Evolutionary conservation across 2,113 vertebrate species (phyloP), one percentile per base, ranked within the genome.

Genomic region (pig (Sus scrofa)): DNA sequence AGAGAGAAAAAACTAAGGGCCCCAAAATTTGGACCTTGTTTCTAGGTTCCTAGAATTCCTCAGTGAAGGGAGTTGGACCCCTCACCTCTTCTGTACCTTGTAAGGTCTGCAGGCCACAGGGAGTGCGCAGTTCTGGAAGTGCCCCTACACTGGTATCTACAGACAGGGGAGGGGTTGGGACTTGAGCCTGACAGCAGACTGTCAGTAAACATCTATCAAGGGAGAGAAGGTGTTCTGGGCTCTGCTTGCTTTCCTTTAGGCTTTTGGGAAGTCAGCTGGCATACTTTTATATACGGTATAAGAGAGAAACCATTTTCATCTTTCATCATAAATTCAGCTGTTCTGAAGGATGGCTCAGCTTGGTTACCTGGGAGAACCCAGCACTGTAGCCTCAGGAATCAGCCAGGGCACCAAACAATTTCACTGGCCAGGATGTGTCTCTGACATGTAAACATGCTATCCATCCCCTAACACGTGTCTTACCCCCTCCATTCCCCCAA

Each of bases 251-350:
- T 85, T 54, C 60, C 60, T 63, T 90, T 34, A 94, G 71, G 77
- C 20, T 77, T 94, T 75, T 14, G 39, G 75, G n/a, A 94, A 37
- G 50, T 52, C 15, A 52, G 73, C 24, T 58, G 37, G 39, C 73
- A 88, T 24, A 74, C 16, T 44, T 58, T 77, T 37, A 74, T 56
- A 81, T 67, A 67, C 10, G 77, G 18, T 87, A 73, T 77, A 79
- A 82, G 79, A 82, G 30, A 78, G 37, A 95, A 91, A 70, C 30
- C 27, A 50, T n/a, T 95, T 89, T 79, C 54, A 9, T 81, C 56
- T 92, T 84, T 74, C 67, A 67, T 50, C 67, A 94, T 63, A 95
- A 96, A 62, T 68, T 26, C 32, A 74, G 87, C 79, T 96, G 89
- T 78, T 95, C 39, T 71, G 18, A 37, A 77, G 26, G 44, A 70